Percentiles rank a stretch among this genome's conserved stretches.
These are phyloP conservation scores for Sphaeridia pumilis DNA, from an alignment of 2,888 invertebrate species.

Conservation along the genomic window DNA sequence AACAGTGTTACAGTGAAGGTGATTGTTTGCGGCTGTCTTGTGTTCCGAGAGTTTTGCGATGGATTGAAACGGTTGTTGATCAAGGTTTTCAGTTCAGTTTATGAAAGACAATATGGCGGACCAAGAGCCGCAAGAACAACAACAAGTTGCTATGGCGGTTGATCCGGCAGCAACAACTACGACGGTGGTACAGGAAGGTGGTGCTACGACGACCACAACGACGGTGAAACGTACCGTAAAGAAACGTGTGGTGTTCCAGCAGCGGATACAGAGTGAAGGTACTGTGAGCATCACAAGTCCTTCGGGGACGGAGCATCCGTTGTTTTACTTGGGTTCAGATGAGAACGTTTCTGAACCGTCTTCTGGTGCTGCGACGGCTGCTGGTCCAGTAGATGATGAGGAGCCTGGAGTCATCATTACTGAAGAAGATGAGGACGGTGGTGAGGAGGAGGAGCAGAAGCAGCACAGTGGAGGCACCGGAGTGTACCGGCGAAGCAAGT, in stretches of 20 bases:
- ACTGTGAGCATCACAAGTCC: not conserved
- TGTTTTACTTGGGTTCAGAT: not conserved
- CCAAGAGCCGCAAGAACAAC: too few relatives aligned
- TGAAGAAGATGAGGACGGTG: slow-evolving; percentile 7
- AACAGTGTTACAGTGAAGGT: too few relatives aligned
- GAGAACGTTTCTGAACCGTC: not conserved
- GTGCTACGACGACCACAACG: too few relatives aligned
- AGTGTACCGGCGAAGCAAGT: not conserved
- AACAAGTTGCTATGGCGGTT: too few relatives aligned
- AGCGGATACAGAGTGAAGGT: not conserved
- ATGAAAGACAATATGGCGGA: too few relatives aligned
- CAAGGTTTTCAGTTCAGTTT: too few relatives aligned
- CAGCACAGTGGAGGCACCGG: not conserved
- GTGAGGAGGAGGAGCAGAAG: not conserved
- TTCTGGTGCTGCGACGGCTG: not conserved
- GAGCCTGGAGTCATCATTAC: not conserved
- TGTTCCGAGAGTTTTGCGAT: too few relatives aligned
- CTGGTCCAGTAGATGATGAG: not conserved
- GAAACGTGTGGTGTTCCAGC: slow-evolving; percentile 1
- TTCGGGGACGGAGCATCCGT: not conserved
- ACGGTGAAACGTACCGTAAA: slow-evolving; percentile 9
- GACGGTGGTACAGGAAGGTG: too few relatives aligned
- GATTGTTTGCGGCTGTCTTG: too few relatives aligned
- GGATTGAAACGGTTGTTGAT: too few relatives aligned
- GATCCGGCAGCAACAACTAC: too few relatives aligned